phyloP scores from a whole-genome alignment of 1,140 invertebrate species.

The Cydia amplana region DNA sequence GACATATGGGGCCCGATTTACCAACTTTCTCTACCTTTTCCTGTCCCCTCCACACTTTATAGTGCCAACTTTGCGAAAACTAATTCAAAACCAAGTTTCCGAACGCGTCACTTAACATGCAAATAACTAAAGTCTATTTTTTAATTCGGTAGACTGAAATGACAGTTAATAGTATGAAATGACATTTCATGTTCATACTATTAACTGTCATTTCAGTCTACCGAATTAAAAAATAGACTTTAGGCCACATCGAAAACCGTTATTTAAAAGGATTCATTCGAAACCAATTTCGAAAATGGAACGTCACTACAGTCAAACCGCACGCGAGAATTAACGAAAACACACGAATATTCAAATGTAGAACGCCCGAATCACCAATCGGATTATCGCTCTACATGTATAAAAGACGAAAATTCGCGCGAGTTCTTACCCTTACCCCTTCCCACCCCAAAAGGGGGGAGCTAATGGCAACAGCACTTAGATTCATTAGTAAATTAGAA shows the following conservation, averaged over 20 bases:
- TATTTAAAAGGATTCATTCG: conserved; percentile 32
- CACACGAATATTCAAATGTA: conserved; percentile 72
- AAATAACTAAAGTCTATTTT: too few relatives aligned
- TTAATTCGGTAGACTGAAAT: too few relatives aligned
- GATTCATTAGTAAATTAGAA: conserved; percentile 81
- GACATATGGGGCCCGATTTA: conserved; percentile 36
- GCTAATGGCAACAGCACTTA: conserved; percentile 74
- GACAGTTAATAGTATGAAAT: too few relatives aligned
- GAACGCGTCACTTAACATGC: conserved; percentile 25
- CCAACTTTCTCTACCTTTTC: conserved; percentile 30
- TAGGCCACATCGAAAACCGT: conserved; percentile 24
- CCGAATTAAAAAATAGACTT: too few relatives aligned
- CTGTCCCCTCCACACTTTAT: conserved; percentile 21
- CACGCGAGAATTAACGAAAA: conserved; percentile 62
- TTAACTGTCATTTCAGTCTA: too few relatives aligned
- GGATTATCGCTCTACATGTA: conserved; percentile 75
- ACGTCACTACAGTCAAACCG: conserved; percentile 54
- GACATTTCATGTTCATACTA: too few relatives aligned
- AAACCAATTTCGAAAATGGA: conserved; percentile 57
- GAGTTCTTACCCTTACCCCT: conserved; percentile 67
- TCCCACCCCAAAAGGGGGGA: conserved; percentile 43
- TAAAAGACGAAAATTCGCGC: conserved; percentile 74
- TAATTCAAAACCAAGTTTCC: conserved; percentile 12
- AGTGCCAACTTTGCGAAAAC: not conserved
- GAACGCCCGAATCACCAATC: conserved; percentile 72